Evolutionary conservation across 2,888 invertebrate genomes (phyloP), one percentile per base, ranked within the genome.

Genomic region (Drosophila acutilabella): DNA sequence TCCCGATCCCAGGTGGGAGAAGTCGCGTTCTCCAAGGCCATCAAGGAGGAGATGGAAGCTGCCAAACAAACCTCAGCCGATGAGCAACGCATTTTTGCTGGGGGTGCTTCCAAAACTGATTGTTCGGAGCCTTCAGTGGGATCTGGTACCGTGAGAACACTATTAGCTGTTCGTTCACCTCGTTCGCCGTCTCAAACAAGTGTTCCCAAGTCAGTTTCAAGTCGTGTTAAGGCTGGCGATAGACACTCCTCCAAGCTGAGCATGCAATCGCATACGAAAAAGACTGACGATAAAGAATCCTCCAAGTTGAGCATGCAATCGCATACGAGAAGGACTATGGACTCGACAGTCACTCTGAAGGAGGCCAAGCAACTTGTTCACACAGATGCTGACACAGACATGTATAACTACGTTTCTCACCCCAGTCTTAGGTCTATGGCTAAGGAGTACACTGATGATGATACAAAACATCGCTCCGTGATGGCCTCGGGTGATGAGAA

Each of bases 21-120:
- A 23, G 67, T 83, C 10, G 33, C 62, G 6, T 53, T 86, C 14
- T 83, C 83, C 1, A 73, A 47, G 6, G 87, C 83, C 52, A 83
- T 83, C 23, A 86, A 81, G 5, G 50, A 81, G 41, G 83, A 83
- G n/a, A 83, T 83, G 83, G 48, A 65, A 3, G 58, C 69, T 8
- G 62, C 81, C 36, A 83, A 84, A n/a, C 45, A 59, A 11, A 54
- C 33, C 50, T 26, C 44, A 0, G 33, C 47, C 2, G 44, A 47
- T 0, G 54, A 65, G 0, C 13, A n/a, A 1, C 79, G 84, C 13
- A 51, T 86, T 4, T 41, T 66, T 64, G 77, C 69, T 3, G 83
- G 83, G 1, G 61, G 45, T 4, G 42, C 53, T 2, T 36, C 61
- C 0, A 53, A 51, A 23, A 26, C 14, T 0, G 4, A 11, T 7